A percentile compares a stretch with the other conserved stretches of the same genome.
These are phyloP conservation scores for Lonchura striata DNA, from an alignment of 2,113 vertebrate species.

Conservation along the genomic window DNA sequence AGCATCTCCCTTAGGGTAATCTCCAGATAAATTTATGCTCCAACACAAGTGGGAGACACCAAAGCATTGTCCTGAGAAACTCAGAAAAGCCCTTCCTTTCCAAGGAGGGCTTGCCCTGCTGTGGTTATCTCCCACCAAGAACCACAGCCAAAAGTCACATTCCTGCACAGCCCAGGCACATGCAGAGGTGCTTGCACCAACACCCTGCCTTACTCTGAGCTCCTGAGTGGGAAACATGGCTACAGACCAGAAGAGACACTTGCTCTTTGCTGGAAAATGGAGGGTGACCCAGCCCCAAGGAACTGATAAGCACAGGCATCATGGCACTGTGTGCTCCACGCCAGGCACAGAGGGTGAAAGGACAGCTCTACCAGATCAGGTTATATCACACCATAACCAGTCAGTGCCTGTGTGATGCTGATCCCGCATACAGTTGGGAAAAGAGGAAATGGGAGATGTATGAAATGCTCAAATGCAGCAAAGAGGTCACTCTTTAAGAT, in stretches of 20 bases:
- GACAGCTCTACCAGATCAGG: not conserved
- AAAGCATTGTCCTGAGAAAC: not conserved
- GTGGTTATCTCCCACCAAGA: not conserved
- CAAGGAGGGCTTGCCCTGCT: not conserved
- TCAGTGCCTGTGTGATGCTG: fast-evolving
- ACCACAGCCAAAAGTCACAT: not conserved
- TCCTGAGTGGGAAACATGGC: fast-evolving
- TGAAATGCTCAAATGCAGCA: not conserved
- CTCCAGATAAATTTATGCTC: not conserved
- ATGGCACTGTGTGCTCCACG: not conserved
- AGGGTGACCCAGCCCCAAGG: not conserved
- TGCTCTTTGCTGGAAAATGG: not conserved
- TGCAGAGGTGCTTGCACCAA: fast-evolving
- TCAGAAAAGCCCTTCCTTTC: not conserved
- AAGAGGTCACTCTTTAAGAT: not conserved
- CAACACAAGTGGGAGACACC: not conserved
- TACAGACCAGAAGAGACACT: not conserved
- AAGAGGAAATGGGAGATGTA: not conserved
- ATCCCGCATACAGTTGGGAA: fast-evolving
- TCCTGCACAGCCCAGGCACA: too few relatives aligned
- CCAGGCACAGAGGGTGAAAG: not conserved
- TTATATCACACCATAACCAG: not conserved
- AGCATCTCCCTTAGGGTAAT: not conserved
- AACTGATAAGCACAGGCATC: not conserved
- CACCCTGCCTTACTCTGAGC: not conserved